A percentile compares a stretch with the other conserved stretches of the same genome.
phyloP scores from a whole-genome alignment of 2,888 invertebrate genomes.

The Apeira syringaria region DNA sequence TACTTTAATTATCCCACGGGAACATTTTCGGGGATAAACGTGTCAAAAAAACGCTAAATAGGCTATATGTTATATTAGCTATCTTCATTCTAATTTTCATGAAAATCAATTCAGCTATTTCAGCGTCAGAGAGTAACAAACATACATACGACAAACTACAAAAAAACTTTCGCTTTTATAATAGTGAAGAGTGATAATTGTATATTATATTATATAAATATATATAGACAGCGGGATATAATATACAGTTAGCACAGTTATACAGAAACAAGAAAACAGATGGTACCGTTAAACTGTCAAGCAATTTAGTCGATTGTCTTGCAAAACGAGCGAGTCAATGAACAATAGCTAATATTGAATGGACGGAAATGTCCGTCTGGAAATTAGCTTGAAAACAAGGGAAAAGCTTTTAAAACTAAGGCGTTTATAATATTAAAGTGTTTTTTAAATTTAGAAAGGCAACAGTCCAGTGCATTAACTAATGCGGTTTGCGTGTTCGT shows the following conservation, averaged over 20 bases:
- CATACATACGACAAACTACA: too few relatives aligned
- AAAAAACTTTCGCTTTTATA: too few relatives aligned
- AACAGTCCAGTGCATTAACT: slow-evolving; percentile 40
- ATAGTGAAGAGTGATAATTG: too few relatives aligned
- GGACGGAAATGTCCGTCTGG: slow-evolving; percentile 80
- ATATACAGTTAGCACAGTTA: slow-evolving; percentile 16
- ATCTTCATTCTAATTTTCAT: too few relatives aligned
- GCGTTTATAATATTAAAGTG: slow-evolving; percentile 76
- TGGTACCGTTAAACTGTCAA: slow-evolving; percentile 60
- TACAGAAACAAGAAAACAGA: slow-evolving; percentile 26
- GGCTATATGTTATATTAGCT: too few relatives aligned
- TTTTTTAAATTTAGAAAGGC: slow-evolving; percentile 61
- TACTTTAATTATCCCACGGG: too few relatives aligned
- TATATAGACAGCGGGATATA: too few relatives aligned
- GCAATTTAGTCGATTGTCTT: slow-evolving; percentile 77
- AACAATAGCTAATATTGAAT: slow-evolving; percentile 83
- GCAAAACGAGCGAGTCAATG: slow-evolving; percentile 71
- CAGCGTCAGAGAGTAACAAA: too few relatives aligned
- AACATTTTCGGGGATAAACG: too few relatives aligned
- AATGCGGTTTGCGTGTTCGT: slow-evolving; percentile 69
- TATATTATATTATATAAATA: too few relatives aligned
- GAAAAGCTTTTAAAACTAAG: slow-evolving; percentile 74
- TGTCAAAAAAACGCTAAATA: too few relatives aligned
- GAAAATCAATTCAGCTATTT: too few relatives aligned
- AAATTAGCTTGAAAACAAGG: slow-evolving; percentile 79